Conservation (phyloP, 2,113 vertebrate species). For the Heteronetta atricapilla region DNA sequence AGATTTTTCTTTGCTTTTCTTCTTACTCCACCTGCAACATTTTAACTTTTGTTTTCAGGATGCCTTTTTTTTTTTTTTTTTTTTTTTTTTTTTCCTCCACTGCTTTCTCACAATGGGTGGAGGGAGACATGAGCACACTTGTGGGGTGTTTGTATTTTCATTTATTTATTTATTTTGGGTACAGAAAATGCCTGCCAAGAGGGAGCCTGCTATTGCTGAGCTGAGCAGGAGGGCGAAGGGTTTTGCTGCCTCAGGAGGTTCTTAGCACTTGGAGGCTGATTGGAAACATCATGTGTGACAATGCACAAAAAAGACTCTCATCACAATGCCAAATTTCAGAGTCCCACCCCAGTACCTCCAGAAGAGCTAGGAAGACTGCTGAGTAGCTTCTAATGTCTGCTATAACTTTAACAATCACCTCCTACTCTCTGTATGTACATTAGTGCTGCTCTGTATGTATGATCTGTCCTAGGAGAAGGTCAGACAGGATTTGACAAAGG, state of each 20-base stretch:
- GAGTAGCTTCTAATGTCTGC: neutral
- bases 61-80: neutral
- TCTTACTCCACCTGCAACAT: conserved; percentile 45
- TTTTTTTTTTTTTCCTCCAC: neutral
- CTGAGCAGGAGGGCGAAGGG: conserved; percentile 33
- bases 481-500: neutral
- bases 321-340: neutral
- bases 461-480: neutral
- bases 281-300: conserved; percentile 45
- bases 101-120: neutral
- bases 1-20: conserved; percentile 59
- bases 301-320: conserved; percentile 5
- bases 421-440: neutral
- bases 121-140: neutral
- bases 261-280: neutral
- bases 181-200: conserved; percentile 42
- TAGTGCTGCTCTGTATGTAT: neutral
- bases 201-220: conserved; percentile 22
- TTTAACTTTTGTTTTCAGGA: conserved; percentile 5
- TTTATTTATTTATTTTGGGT: conserved; percentile 12
- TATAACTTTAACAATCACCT: neutral
- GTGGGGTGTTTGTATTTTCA: neutral
- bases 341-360: neutral
- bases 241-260: conserved; percentile 12
- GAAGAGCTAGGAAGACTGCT: neutral